A percentile compares a stretch with the other conserved stretches of the same genome.
phyloP scores from a whole-genome alignment of 1,140 invertebrate species.

The Solen grandis region DNA sequence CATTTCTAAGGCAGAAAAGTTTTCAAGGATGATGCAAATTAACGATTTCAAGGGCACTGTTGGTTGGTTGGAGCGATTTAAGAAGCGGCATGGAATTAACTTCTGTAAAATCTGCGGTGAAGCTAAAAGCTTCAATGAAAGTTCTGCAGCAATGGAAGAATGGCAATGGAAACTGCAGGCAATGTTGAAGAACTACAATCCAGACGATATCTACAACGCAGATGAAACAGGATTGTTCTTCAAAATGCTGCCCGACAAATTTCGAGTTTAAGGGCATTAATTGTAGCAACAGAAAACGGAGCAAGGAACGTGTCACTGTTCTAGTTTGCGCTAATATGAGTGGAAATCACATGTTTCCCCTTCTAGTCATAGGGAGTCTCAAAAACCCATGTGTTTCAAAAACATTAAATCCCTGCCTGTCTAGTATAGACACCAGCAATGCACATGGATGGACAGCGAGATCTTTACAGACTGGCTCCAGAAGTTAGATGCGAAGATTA shows the following conservation, averaged over 20 bases:
- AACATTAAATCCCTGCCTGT: slow-evolving; percentile 54
- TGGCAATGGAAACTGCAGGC: neutral
- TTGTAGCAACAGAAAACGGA: slow-evolving; percentile 74
- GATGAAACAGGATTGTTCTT: slow-evolving; percentile 63
- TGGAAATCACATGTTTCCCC: slow-evolving; percentile 80
- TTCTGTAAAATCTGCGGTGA: slow-evolving; percentile 35
- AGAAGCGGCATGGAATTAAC: slow-evolving; percentile 25
- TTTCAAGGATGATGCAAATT: neutral
- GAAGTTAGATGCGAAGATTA: slow-evolving; percentile 44
- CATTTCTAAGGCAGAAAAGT: neutral
- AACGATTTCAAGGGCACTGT: neutral
- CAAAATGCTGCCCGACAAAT: slow-evolving; percentile 46
- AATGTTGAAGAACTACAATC: slow-evolving; percentile 16
- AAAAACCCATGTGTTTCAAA: slow-evolving; percentile 82
- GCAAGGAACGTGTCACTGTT: slow-evolving; percentile 81
- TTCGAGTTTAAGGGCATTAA: slow-evolving; percentile 42
- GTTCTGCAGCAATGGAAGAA: neutral
- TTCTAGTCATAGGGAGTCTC: slow-evolving; percentile 81
- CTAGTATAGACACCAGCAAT: slow-evolving; percentile 49
- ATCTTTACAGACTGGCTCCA: slow-evolving; percentile 57
- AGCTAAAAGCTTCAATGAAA: neutral
- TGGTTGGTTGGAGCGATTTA: slow-evolving; percentile 38
- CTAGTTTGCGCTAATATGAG: slow-evolving; percentile 79
- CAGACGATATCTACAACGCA: slow-evolving; percentile 55
- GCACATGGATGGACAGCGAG: slow-evolving; percentile 56